Conservation (phyloP, 2,888 invertebrate species). For the Mycalesis mineus region DNA sequence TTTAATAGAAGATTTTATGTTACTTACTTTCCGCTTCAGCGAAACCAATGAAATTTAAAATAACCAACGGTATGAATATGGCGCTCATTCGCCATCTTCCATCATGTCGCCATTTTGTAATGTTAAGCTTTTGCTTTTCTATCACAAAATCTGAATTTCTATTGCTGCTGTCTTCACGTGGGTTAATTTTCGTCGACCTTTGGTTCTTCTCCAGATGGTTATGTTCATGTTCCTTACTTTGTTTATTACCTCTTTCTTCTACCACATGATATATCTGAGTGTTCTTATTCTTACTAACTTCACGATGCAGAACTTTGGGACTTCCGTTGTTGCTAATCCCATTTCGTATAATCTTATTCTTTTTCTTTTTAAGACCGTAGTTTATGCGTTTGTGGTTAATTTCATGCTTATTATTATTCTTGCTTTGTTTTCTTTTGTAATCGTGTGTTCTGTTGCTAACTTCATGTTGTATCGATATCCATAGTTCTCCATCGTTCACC, state of each 20-base stretch:
- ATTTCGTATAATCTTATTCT: not conserved
- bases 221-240: not conserved
- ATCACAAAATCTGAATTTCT: slow-evolving; percentile 3
- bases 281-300: not conserved
- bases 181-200: not conserved
- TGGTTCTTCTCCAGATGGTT: not conserved
- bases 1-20: no score
- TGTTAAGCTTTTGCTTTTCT: slow-evolving; percentile 16
- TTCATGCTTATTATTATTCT: not conserved
- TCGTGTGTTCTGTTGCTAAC: not conserved
- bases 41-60: slow-evolving; percentile 54
- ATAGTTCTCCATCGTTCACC: slow-evolving; percentile 51
- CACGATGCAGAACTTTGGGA: not conserved
- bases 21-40: slow-evolving; percentile 48
- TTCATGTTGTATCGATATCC: slow-evolving; percentile 33
- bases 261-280: not conserved
- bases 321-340: not conserved
- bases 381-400: not conserved
- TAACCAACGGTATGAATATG: slow-evolving; percentile 53
- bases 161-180: slow-evolving; percentile 23
- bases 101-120: slow-evolving; percentile 39
- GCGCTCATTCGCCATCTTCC: slow-evolving; percentile 52
- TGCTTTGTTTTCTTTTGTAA: not conserved
- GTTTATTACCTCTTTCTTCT: not conserved
- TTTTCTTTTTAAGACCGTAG: not conserved